Conservation (phyloP, 1,140 invertebrate species). For the Copidosoma floridanum region DNA sequence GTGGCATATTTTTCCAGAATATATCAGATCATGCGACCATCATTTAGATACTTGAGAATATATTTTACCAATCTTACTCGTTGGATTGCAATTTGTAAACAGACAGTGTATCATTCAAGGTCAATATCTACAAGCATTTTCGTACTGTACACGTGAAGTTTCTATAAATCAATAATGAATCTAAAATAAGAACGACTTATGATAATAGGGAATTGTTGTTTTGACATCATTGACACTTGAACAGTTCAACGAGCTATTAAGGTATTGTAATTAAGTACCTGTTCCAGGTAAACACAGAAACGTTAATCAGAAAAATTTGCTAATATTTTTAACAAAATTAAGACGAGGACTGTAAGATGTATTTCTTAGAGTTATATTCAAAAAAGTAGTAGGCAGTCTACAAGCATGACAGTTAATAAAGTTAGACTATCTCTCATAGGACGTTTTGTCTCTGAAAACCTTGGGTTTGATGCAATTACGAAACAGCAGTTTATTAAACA, state of each 20-base stretch:
- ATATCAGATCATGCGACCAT: not conserved
- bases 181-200: too few species aligned
- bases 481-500: not conserved
- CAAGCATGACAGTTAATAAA: not conserved
- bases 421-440: conserved; percentile 3
- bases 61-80: not conserved
- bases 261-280: not conserved
- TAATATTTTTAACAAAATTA: conserved; percentile 12
- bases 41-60: too few species aligned
- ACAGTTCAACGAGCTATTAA: not conserved
- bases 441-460: conserved; percentile 5
- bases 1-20: not conserved
- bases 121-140: too few species aligned
- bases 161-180: too few species aligned
- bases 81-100: not conserved
- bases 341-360: not conserved
- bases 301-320: not conserved
- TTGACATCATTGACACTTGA: too few species aligned
- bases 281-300: too few species aligned
- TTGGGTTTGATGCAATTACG: not conserved
- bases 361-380: conserved; percentile 4
- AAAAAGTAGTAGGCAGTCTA: not conserved
- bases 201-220: too few species aligned
- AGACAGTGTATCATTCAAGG: not conserved
- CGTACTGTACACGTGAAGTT: too few species aligned